Evolutionary conservation across 2,888 invertebrate species (phyloP).

Genomic region (Thelaira solivaga): DNA sequence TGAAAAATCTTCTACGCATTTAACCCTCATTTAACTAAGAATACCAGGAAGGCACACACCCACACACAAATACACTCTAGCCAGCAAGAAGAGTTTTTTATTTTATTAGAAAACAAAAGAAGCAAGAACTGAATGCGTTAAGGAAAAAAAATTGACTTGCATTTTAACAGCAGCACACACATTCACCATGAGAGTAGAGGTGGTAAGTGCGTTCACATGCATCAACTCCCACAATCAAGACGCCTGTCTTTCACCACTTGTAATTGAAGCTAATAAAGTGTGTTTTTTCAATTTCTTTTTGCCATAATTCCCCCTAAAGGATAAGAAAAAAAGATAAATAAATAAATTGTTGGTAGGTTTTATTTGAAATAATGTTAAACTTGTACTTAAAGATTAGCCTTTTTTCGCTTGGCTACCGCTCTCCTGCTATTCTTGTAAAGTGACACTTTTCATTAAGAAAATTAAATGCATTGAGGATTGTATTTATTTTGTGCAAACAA

Average conservation of each 20-base stretch:
- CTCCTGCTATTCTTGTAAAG: conserved; percentile 44
- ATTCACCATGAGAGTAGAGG: neutral
- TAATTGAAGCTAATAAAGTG: conserved; percentile 45
- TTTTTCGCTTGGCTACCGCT: conserved; percentile 46
- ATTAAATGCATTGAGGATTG: conserved; percentile 53
- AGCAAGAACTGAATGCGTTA: neutral
- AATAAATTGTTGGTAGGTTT: conserved; percentile 2
- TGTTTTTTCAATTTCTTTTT: neutral
- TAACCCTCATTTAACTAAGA: conserved; percentile 46
- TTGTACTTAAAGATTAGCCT: conserved; percentile 55
- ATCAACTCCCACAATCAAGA: conserved; percentile 7
- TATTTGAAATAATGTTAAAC: conserved; percentile 41
- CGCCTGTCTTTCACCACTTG: conserved; percentile 34
- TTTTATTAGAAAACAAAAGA: too few relatives aligned
- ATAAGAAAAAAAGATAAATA: neutral
- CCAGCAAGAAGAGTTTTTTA: too few relatives aligned
- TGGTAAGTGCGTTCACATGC: conserved; percentile 10
- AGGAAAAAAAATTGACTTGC: neutral
- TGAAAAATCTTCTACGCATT: conserved; percentile 42
- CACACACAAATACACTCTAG: neutral
- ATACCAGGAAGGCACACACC: neutral
- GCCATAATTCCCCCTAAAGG: conserved; percentile 19
- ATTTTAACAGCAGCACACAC: conserved; percentile 27
- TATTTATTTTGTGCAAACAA: neutral
- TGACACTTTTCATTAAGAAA: conserved; percentile 57